These are phyloP conservation scores for Coturnix japonica DNA, from an alignment of 2,113 vertebrate species.

Conservation along the genomic window DNA sequence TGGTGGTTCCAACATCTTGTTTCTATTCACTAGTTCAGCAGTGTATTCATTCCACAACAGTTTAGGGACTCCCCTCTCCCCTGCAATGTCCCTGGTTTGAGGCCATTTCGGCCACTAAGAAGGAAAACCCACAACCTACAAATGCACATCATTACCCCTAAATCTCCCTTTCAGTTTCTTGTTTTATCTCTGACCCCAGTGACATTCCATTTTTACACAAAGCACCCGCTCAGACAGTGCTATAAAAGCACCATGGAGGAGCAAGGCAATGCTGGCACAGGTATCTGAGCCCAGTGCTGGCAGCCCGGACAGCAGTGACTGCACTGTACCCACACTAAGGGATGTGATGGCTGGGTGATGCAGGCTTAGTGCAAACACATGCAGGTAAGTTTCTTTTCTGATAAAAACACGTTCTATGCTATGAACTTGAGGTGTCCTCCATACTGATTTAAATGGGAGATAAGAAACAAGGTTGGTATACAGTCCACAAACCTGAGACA, in stretches of 20 bases:
- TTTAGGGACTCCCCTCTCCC: slow-evolving; percentile 1
- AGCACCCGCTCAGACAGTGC: neutral
- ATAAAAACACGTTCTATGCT: neutral
- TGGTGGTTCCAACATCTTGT: slow-evolving; percentile 71
- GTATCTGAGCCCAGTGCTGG: accelerated
- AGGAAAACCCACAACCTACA: neutral
- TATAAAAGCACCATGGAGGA: neutral
- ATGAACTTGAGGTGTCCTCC: too few species aligned
- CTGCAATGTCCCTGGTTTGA: slow-evolving; percentile 29
- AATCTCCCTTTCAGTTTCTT: neutral
- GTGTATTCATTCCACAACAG: slow-evolving; percentile 65
- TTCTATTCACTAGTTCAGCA: slow-evolving; percentile 66
- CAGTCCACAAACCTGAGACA: neutral
- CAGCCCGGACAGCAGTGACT: neutral
- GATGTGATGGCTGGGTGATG: accelerated
- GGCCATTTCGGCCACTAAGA: neutral
- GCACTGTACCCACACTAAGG: neutral
- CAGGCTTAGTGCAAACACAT: neutral
- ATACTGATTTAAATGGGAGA: neutral
- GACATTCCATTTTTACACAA: neutral
- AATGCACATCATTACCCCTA: neutral
- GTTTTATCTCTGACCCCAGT: accelerated
- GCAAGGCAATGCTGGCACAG: neutral
- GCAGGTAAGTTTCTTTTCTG: neutral
- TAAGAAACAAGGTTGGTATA: neutral